Evolutionary conservation across 2,797 vertebrate genomes (phyloP), one percentile per base, ranked within the genome.

Genomic region (Enteromius anoplus): DNA sequence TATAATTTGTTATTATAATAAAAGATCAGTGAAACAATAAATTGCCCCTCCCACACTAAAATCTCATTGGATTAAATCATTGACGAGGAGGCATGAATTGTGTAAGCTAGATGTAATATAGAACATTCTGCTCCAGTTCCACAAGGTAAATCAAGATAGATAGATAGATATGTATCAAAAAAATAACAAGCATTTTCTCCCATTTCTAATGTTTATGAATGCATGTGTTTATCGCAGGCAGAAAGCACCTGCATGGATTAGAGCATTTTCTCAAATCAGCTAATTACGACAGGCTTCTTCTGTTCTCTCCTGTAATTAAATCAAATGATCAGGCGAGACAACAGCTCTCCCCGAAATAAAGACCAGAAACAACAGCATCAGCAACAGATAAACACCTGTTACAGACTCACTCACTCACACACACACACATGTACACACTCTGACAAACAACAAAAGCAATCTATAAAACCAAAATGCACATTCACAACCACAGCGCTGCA

Each of bases 221-320:
- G 40, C 64, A 21, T 77, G 68, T 76, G 51, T 76, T 80, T 68
- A 73, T 62, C 71, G 21, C 17, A 72, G 64, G 45, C 89, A 87
- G 86, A 89, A 85, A 88, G 88, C 88, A 90, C 90, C 87, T 86
- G 88, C 79, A 86, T 91, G 87, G 90, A 92, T 93, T 91, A 92
- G 90, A 86, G 88, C 90, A 92, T 93, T 93, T 93, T 87, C 89
- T 90, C 87, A 93, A 95, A 93, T 93, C 89, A 92, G 89, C 90
- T 93, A 93, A 94, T 94, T 93, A 93, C 84, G 88, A 88, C 70
- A 84, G 81, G 90, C 90, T 89, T 90, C 91, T 40, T 92, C 82
- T 91, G 85, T 84, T 82, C 87, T 82, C 84, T 90, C 89, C 86
- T 80, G 84, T 94, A 92, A 94, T 94, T 93, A 93, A 93, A 92